Evolutionary conservation across 2,797 vertebrate species (phyloP).

Genomic region (Gymnoscopelus microlampas): DNA sequence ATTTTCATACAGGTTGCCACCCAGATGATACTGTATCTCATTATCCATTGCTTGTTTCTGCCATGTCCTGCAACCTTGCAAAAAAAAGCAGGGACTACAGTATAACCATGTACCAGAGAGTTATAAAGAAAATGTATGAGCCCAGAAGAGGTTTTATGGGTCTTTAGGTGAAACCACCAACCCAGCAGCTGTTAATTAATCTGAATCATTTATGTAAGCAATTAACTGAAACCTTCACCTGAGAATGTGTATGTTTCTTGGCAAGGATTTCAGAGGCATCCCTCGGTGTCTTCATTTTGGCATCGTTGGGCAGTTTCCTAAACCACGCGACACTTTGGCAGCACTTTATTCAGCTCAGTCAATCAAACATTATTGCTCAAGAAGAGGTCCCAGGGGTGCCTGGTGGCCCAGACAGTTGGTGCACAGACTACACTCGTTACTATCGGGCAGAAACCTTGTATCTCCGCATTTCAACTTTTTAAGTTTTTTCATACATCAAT

Average conservation of each 20-base stretch:
- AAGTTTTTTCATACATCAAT: too few relatives aligned
- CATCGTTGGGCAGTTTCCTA: slow-evolving; percentile 41
- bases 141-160: background rate
- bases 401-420: too few relatives aligned
- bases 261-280: slow-evolving; percentile 32
- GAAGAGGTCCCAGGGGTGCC: slow-evolving; percentile 41
- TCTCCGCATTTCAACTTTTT: too few relatives aligned
- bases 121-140: too few relatives aligned
- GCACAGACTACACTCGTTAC: too few relatives aligned
- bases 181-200: slow-evolving; percentile 10
- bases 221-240: slow-evolving; percentile 1
- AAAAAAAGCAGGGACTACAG: too few relatives aligned
- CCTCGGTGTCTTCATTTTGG: slow-evolving; percentile 36
- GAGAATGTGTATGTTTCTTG: slow-evolving; percentile 16
- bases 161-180: slow-evolving; percentile 3
- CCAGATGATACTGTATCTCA: slow-evolving; percentile 31
- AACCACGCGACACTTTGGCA: slow-evolving; percentile 69
- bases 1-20: slow-evolving; percentile 43
- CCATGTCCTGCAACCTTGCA: slow-evolving; percentile 39
- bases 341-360: slow-evolving; percentile 57
- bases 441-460: too few relatives aligned
- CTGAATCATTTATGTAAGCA: slow-evolving; percentile 1
- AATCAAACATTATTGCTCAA: slow-evolving; percentile 63
- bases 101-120: too few relatives aligned
- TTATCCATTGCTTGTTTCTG: slow-evolving; percentile 45